Evolutionary conservation across 2,797 vertebrate species (phyloP).

Genomic region (Anguilla obscura): DNA sequence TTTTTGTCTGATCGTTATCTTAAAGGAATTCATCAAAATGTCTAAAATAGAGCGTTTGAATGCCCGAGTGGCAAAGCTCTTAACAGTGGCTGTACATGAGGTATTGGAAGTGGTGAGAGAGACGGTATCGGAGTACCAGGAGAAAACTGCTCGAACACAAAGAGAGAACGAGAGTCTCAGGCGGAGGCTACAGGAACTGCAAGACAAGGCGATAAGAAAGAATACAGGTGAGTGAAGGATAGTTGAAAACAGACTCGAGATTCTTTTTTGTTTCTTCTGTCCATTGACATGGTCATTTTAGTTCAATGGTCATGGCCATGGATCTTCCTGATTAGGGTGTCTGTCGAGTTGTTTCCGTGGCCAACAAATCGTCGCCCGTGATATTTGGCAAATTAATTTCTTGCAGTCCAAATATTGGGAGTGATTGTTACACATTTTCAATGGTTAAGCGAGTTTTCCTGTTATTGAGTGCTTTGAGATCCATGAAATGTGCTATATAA

Average conservation of each 20-base stretch:
- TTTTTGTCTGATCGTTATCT: neutral
- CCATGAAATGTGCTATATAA: too few relatives aligned
- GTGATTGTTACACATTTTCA: neutral
- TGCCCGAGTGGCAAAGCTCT: conserved; percentile 46
- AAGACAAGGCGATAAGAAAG: conserved; percentile 35
- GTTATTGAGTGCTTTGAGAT: too few relatives aligned
- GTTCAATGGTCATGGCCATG: too few relatives aligned
- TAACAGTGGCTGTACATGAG: conserved; percentile 49
- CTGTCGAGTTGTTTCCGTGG: neutral
- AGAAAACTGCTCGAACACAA: conserved; percentile 50
- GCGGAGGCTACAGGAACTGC: conserved; percentile 45
- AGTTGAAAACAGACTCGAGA: neutral
- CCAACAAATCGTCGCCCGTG: neutral
- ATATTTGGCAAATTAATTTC: neutral
- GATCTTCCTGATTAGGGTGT: neutral
- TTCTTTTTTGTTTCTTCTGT: too few relatives aligned
- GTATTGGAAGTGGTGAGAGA: conserved; percentile 52
- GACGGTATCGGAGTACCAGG: conserved; percentile 50
- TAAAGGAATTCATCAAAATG: conserved; percentile 33
- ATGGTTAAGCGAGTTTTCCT: neutral
- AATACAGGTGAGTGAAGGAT: conserved; percentile 20
- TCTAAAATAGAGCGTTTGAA: conserved; percentile 53
- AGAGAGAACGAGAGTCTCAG: conserved; percentile 49
- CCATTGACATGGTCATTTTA: too few relatives aligned
- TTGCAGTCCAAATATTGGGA: neutral